These are phyloP conservation scores for Nemoura dubitans DNA, from an alignment of 2,888 invertebrate species.

Conservation along the genomic window DNA sequence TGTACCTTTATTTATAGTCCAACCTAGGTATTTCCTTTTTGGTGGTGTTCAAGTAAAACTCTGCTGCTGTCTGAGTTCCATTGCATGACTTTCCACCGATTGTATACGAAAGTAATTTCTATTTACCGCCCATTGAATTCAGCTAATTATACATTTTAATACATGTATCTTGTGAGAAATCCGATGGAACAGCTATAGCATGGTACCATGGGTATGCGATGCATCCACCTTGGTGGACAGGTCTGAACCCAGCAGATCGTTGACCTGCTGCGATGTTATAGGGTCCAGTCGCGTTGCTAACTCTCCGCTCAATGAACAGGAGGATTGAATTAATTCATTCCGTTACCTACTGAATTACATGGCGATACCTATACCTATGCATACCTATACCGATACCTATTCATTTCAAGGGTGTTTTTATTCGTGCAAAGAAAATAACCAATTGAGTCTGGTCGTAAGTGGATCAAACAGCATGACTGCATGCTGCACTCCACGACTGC, in stretches of 20 bases:
- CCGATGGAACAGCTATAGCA: neutral
- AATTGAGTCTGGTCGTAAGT: neutral
- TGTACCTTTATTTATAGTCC: neutral
- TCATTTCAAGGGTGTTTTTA: neutral
- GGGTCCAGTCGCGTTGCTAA: neutral
- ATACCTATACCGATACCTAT: neutral
- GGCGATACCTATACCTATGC: neutral
- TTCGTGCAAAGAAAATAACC: neutral
- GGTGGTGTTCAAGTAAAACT: neutral
- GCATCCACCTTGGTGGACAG: neutral
- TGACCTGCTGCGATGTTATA: neutral
- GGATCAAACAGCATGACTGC: neutral
- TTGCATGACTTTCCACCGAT: neutral
- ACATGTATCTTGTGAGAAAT: constrained; percentile 27
- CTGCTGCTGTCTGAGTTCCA: neutral
- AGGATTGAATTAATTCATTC: neutral
- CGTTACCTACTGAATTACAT: neutral
- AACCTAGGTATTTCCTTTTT: neutral
- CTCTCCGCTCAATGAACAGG: neutral
- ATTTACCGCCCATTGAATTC: neutral
- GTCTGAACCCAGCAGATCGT: neutral
- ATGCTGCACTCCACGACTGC: neutral
- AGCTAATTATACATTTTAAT: neutral
- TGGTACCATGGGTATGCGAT: neutral
- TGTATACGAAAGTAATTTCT: neutral